Evolutionary conservation across 1,140 invertebrate genomes (phyloP).

Genomic region (Vollenhovia emeryi): DNA sequence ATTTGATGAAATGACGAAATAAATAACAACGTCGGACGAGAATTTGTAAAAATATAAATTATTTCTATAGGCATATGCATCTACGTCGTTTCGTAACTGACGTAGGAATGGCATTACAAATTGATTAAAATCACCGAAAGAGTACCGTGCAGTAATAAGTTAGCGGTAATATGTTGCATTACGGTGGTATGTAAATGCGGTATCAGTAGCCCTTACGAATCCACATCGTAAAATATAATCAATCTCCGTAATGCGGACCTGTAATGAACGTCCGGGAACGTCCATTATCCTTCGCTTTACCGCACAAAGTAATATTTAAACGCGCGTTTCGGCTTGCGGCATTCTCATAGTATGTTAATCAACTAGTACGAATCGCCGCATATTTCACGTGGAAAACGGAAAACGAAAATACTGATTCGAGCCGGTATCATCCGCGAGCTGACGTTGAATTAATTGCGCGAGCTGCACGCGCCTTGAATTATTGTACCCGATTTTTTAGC

Average conservation of each 20-base stretch:
- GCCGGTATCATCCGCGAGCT: constrained; percentile 45
- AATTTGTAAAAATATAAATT: neutral
- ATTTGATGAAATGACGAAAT: neutral
- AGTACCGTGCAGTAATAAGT: neutral
- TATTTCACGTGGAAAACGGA: constrained; percentile 55
- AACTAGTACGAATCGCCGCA: constrained; percentile 36
- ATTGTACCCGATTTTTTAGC: constrained; percentile 41
- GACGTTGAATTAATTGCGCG: constrained; percentile 66
- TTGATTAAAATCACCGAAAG: constrained; percentile 20
- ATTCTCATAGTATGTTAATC: constrained; percentile 54
- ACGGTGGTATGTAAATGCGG: constrained; percentile 12
- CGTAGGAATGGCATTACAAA: neutral
- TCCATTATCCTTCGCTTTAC: constrained; percentile 53
- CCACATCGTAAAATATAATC: constrained; percentile 39
- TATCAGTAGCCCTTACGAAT: constrained; percentile 47
- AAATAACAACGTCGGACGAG: neutral
- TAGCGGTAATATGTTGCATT: constrained; percentile 10
- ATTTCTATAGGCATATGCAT: neutral
- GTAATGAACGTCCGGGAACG: constrained; percentile 50
- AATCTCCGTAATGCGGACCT: constrained; percentile 48
- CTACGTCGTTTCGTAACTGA: neutral
- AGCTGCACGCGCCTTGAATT: constrained; percentile 48
- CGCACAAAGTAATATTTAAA: constrained; percentile 63
- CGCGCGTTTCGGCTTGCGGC: constrained; percentile 32
- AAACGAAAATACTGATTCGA: constrained; percentile 56